Evolutionary conservation across 2,888 invertebrate species (phyloP).

Genomic region (Pemphredon lugubris): DNA sequence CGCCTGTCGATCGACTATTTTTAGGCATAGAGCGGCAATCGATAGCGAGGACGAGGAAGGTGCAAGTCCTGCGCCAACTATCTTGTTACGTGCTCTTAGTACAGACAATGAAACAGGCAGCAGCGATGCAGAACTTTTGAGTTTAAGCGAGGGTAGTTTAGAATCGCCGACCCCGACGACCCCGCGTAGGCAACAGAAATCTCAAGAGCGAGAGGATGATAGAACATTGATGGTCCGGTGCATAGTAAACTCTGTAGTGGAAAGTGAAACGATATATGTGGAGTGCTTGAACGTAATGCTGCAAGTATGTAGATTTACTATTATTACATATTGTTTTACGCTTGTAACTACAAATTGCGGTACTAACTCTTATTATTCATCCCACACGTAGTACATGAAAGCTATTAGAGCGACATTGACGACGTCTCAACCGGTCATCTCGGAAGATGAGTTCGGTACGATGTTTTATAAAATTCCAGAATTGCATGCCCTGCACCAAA

Average conservation of each 20-base stretch:
- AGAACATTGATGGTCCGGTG: conserved; percentile 93
- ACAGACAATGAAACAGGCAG: conserved; percentile 80
- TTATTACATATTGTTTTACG: too few species aligned
- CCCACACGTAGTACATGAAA: conserved; percentile 94
- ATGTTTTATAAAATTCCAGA: conserved; percentile 97
- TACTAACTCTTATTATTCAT: conserved; percentile 41
- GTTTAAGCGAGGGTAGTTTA: conserved; percentile 79
- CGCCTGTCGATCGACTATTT: conserved; percentile 42
- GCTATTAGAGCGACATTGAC: conserved; percentile 93
- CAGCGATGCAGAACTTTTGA: conserved; percentile 79
- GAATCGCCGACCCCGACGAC: conserved; percentile 80
- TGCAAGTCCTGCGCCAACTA: conserved; percentile 77
- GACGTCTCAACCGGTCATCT: conserved; percentile 94
- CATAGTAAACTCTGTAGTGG: conserved; percentile 94
- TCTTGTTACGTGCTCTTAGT: conserved; percentile 77
- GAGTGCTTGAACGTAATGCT: conserved; percentile 94
- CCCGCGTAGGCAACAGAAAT: conserved; percentile 79
- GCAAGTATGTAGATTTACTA: conserved; percentile 85
- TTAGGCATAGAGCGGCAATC: conserved; percentile 77
- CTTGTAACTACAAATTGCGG: too few species aligned
- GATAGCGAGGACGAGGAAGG: conserved; percentile 80
- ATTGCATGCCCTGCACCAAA: conserved; percentile 90
- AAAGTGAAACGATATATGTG: conserved; percentile 94
- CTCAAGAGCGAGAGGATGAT: conserved; percentile 88
- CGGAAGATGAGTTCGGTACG: conserved; percentile 92